Base-by-base conservation (phyloP, 64 coral and sea anemone genomes). In the Dendrophyllia cribrosa region DNA sequence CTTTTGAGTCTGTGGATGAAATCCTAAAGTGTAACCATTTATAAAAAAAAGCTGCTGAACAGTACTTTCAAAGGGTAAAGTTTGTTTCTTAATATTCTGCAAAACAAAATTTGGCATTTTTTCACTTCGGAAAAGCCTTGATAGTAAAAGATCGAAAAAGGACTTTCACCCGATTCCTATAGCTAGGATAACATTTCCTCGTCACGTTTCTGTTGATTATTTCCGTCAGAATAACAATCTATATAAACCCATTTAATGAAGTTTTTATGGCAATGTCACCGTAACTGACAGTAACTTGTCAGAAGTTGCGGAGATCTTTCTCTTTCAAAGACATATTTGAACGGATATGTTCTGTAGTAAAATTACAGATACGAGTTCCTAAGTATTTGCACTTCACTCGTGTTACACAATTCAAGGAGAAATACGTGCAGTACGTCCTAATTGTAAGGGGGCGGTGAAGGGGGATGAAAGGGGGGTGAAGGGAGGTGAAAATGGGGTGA, bases 211-310 rank as follows among this genome's bases (percentile, higher is more conserved):
- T 49, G 16, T 83, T 53, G 8, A 11, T 65, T 83, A 17, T 66
- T 51, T 19, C 61, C 21, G 62, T 11, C 44, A 23, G 15, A 51
- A 67, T 20, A 46, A 50, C 80, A 84, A 14, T 43, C 45, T 65
- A 3, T 47, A 24, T 65, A 84, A 84, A 84, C 44, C 63, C 43
- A 84, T 66, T 75, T 84, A 84, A 66, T 84, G 78, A 84, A 84
- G 43, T 61, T 64, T 64, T 82, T 64, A 45, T 46, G 15, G 46
- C 15, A 64, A 64, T 65, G 58, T 63, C 58, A 67, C 19, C 3
- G 45, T 66, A 51, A 65, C 17, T 51, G 44, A 65, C 44, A 48
- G 19, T 60, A 9, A 0, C 47, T 43, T 77, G 49, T 16, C 74
- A 83, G 9, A 67, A 8, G 26, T 1, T 3, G 48, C 17, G 47